phyloP scores from a whole-genome alignment of 1,140 invertebrate genomes.

The Macrobrachium nipponense region DNA sequence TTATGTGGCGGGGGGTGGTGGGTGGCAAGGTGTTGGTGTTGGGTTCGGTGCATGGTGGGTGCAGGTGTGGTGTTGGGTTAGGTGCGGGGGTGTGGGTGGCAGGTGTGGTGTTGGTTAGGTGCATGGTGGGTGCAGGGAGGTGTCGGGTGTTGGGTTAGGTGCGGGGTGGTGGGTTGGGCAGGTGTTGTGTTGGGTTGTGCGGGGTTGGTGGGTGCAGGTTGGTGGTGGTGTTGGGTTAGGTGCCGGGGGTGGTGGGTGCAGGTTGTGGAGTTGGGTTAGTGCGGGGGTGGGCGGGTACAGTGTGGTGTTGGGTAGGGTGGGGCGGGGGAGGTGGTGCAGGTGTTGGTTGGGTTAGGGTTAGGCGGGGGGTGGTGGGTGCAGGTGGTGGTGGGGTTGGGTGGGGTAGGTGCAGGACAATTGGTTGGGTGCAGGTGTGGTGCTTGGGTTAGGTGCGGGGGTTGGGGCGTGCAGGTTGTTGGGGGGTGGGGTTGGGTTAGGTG shows the following conservation, averaged over 20 bases:
- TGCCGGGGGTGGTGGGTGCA: neutral
- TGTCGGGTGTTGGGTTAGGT: neutral
- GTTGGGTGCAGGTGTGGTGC: neutral
- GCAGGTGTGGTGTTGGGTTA: too few species aligned
- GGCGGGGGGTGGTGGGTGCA: neutral
- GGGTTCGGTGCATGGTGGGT: too few species aligned
- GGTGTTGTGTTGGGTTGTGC: neutral
- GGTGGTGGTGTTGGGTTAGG: neutral
- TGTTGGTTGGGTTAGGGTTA: neutral
- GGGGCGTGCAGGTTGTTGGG: neutral
- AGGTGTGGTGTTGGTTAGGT: neutral
- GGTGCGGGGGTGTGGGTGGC: conserved; percentile 6
- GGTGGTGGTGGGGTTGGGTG: neutral
- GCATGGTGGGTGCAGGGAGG: neutral
- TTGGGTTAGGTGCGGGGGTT: neutral
- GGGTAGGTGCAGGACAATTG: neutral
- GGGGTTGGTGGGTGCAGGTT: neutral
- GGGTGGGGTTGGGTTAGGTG: neutral
- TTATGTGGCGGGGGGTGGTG: too few species aligned
- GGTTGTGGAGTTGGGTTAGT: neutral
- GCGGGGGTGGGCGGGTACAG: neutral
- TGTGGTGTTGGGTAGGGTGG: neutral
- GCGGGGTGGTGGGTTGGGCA: neutral
- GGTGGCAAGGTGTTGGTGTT: too few species aligned
- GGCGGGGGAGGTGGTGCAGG: neutral